Conservation (phyloP, 2,113 vertebrate genomes). For the Pseudorhombus dupliciocellatus region DNA sequence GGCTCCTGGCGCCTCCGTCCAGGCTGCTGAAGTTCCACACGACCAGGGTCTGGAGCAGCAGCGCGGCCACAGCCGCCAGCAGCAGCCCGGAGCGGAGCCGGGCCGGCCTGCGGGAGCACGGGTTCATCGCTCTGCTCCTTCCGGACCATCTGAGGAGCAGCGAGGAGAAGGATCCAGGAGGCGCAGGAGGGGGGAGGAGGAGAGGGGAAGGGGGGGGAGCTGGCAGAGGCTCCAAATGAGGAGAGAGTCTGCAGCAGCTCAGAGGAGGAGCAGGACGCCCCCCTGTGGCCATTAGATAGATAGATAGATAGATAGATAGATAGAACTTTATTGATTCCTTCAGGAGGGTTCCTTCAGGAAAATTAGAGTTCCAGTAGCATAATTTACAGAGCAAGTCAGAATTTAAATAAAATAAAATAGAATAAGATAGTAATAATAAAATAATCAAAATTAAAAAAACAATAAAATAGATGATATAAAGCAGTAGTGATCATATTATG, state of each 20-base stretch:
- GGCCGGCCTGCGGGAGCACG: conserved; percentile 89
- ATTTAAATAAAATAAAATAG: too few relatives aligned
- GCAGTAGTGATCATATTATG: too few relatives aligned
- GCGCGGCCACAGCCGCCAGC: conserved; percentile 87
- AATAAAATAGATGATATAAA: too few relatives aligned
- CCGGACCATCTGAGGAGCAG: conserved; percentile 65
- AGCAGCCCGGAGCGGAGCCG: conserved; percentile 89
- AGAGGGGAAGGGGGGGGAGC: conserved; percentile 39
- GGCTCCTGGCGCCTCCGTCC: conserved; percentile 77
- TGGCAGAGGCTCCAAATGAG: conserved; percentile 64
- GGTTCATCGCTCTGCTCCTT: conserved; percentile 82
- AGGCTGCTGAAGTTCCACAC: conserved; percentile 97
- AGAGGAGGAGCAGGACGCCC: conserved; percentile 50
- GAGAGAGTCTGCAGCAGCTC: conserved; percentile 46
- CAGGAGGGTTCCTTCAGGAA: too few relatives aligned
- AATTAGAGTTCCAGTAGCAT: too few relatives aligned
- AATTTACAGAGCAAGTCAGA: too few relatives aligned
- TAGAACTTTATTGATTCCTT: too few relatives aligned
- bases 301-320: too few relatives aligned
- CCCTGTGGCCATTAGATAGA: conserved; percentile 47
- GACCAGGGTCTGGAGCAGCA: conserved; percentile 94
- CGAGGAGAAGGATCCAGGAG: conserved; percentile 62
- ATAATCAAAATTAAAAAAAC: too few relatives aligned
- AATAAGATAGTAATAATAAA: too few relatives aligned
- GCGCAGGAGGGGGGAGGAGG: background rate